These are phyloP conservation scores for Ypsolopha sequella DNA, from an alignment of 2,888 invertebrate genomes.

Conservation along the genomic window DNA sequence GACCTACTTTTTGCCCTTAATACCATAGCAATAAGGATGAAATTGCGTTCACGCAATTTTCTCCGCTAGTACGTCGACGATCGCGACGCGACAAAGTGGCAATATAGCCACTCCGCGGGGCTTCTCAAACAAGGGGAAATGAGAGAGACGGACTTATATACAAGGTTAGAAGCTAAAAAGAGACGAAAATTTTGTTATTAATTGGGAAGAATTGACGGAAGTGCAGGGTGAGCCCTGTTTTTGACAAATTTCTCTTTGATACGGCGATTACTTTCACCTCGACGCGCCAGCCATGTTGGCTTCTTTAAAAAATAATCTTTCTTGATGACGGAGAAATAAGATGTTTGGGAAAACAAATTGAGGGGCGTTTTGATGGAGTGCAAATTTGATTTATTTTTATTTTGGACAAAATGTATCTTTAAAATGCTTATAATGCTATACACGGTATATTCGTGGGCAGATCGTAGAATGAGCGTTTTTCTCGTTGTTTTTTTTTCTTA, in stretches of 20 bases:
- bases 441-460: too few relatives aligned
- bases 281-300: conserved; percentile 35
- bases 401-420: too few relatives aligned
- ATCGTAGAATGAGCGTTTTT: too few relatives aligned
- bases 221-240: conserved; percentile 61
- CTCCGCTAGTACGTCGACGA: conserved; percentile 41
- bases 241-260: conserved; percentile 70
- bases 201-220: conserved; percentile 69
- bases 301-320: conserved; percentile 21
- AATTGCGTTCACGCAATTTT: conserved; percentile 15
- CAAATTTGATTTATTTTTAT: neutral
- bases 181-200: conserved; percentile 48
- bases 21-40: neutral
- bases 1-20: too few relatives aligned
- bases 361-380: conserved; percentile 2
- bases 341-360: conserved; percentile 13
- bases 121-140: conserved; percentile 63
- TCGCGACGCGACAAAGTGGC: conserved; percentile 66
- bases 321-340: conserved; percentile 21
- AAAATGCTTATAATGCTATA: too few relatives aligned
- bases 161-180: conserved; percentile 19
- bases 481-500: too few relatives aligned
- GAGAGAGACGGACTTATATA: conserved; percentile 28
- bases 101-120: conserved; percentile 67
- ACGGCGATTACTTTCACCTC: conserved; percentile 66